Evolutionary conservation across 2,888 invertebrate species (phyloP), one percentile per base, ranked within the genome.

Genomic region (Rhagonycha fulva): DNA sequence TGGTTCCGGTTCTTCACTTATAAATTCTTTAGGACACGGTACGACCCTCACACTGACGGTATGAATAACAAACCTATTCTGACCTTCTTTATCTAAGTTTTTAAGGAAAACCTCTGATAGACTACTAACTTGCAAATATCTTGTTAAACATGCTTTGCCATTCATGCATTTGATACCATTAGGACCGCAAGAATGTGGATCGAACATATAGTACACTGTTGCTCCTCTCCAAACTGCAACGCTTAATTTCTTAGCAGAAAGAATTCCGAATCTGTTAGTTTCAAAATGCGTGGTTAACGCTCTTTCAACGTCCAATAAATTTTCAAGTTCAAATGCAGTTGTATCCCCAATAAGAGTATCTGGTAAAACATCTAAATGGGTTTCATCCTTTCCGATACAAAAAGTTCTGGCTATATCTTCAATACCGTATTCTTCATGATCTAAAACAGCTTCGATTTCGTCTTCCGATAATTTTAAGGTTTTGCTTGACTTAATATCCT

Each of bases 171-270:
- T 66, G 2, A 82, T 26, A 0, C 89, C 89, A 69, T 82, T 84
- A 0, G 89, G 87, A 14, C 89, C 88, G 14, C 89, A 84, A 24
- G 88, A 87, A 76, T 88, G 86, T 0, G 89, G 86, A 80, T 90
- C 89, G 77, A 88, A 90, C 79, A 88, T 85, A 80, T 88, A 90
- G 71, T 86, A 89, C 4, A 85, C 82, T 24, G 87, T 86, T 2
- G 85, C 84, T 0, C 83, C 84, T 74, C 86, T 88, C 89, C 89
- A 90, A 5, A 90, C 82, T 0, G 88, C 88, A 1, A 89, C 86
- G 2, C 68, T 70, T 30, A 80, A 79, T 77, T 87, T 84, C 80
- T 88, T 88, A 5, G 85, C 77, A 32, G 84, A 84, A 4, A 90
- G 68, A 14, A 90, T 81, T 1, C 88, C 89, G 61, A 83, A 87